phyloP scores from a whole-genome alignment of 2,113 vertebrate genomes.

The Catharus fuscescens region DNA sequence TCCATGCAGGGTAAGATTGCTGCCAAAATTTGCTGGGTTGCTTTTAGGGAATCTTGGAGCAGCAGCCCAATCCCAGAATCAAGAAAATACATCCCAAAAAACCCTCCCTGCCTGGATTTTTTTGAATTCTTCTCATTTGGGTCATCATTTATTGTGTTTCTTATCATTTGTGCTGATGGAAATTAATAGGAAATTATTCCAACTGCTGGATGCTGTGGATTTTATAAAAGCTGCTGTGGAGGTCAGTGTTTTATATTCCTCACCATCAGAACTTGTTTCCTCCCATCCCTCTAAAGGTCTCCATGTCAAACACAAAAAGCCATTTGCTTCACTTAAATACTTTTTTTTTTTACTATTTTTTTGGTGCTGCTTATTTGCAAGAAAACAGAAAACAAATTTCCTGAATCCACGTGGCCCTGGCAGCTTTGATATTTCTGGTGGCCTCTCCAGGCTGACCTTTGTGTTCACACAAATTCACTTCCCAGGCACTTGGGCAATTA shows the following conservation, averaged over 20 bases:
- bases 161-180: neutral
- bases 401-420: neutral
- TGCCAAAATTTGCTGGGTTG: neutral
- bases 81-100: neutral
- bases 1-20: neutral
- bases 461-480: neutral
- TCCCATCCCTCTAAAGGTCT: neutral
- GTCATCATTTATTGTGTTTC: neutral
- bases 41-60: neutral
- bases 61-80: neutral
- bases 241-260: neutral
- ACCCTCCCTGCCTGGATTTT: neutral
- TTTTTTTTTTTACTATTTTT: neutral
- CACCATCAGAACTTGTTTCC: neutral
- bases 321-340: neutral
- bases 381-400: conserved; percentile 37
- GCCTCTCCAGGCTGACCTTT: neutral
- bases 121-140: neutral
- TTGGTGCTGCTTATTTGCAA: neutral
- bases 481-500: neutral
- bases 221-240: neutral
- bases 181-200: conserved; percentile 1
- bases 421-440: neutral
- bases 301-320: neutral
- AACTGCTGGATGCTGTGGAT: neutral